A percentile compares a stretch with the other conserved stretches of the same genome.
phyloP scores from a whole-genome alignment of 2,797 vertebrate species.

The Coregonus suidteri region DNA sequence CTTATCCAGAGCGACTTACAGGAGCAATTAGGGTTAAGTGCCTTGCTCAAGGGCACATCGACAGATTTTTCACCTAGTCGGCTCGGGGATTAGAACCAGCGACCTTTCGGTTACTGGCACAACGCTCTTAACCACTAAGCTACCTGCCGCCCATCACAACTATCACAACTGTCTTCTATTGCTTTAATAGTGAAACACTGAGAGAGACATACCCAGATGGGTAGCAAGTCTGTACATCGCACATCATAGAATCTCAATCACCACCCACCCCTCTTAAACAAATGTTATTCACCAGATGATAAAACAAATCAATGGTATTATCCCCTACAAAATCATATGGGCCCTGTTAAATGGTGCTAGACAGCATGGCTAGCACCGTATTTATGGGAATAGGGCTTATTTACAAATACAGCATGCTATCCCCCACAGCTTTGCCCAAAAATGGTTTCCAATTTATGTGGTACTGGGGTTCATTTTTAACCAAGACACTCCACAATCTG shows the following conservation, averaged over 20 bases:
- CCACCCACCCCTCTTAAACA: constrained; percentile 26
- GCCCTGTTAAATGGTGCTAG: neutral
- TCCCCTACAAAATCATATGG: neutral
- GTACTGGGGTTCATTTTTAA: constrained; percentile 39
- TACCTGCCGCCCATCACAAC: too few species aligned
- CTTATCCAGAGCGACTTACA: too few species aligned
- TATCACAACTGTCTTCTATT: constrained; percentile 38
- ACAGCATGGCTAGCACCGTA: neutral
- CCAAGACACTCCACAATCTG: constrained; percentile 43
- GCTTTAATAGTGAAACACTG: constrained; percentile 31
- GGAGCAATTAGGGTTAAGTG: too few species aligned
- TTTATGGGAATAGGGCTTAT: neutral
- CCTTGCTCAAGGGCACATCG: too few species aligned
- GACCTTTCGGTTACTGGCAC: too few species aligned
- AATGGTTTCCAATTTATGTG: constrained; percentile 22
- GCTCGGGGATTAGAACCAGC: too few species aligned
- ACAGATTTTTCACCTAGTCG: too few species aligned
- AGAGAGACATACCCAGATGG: constrained; percentile 34
- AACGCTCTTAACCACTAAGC: too few species aligned
- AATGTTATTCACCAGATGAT: constrained; percentile 18
- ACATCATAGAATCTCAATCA: constrained; percentile 24
- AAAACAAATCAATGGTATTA: constrained; percentile 24
- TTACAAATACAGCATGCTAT: neutral
- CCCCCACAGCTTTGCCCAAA: constrained; percentile 6
- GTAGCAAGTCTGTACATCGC: constrained; percentile 9